Percentiles rank a stretch among this genome's conserved stretches.
Evolutionary conservation across 2,113 vertebrate genomes (phyloP).

Genomic region (Pterocles orientalis): DNA sequence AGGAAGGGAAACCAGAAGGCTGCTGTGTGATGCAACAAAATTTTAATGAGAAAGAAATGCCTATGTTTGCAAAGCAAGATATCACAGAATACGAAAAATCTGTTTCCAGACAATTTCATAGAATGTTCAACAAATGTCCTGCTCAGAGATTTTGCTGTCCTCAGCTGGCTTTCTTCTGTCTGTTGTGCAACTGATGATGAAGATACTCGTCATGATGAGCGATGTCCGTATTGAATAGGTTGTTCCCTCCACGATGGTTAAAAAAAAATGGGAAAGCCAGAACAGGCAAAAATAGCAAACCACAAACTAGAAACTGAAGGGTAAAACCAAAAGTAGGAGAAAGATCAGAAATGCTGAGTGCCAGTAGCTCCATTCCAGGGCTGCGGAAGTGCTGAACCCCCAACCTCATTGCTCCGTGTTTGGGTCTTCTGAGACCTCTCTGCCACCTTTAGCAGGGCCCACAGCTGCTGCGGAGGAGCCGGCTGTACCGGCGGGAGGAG

Average conservation of each 20-base stretch:
- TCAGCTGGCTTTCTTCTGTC: neutral
- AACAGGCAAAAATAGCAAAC: neutral
- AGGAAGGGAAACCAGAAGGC: neutral
- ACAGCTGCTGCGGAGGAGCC: neutral
- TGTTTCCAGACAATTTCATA: neutral
- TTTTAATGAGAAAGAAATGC: conserved; percentile 30
- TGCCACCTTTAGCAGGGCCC: neutral
- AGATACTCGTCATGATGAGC: neutral
- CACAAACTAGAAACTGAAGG: neutral
- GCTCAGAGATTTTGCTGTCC: neutral
- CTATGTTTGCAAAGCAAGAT: neutral
- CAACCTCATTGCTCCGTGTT: neutral
- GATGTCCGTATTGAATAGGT: neutral
- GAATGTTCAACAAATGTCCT: neutral
- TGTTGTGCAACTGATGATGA: neutral
- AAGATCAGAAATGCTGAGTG: neutral
- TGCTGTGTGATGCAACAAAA: neutral
- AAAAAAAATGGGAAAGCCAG: neutral
- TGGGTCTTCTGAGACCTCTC: neutral
- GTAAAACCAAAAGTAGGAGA: neutral
- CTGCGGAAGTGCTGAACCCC: accelerated
- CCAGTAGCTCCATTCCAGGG: neutral
- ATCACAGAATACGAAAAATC: neutral
- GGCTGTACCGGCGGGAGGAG: neutral
- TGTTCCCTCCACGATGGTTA: accelerated